Evolutionary conservation across 1,140 invertebrate genomes (phyloP).

Genomic region (Hestina assimilis): DNA sequence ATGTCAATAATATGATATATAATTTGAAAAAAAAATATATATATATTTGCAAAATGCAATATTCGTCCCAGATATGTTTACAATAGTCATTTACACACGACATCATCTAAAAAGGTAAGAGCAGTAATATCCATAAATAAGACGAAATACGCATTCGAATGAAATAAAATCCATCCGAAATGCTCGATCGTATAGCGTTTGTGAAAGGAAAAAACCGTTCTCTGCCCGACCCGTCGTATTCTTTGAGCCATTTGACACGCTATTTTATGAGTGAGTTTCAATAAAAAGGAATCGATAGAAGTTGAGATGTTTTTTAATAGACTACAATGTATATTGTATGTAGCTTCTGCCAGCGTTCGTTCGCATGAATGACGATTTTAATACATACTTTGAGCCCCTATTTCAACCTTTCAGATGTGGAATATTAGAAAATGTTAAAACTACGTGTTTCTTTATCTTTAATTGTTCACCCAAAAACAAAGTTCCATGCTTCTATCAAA

Average conservation of each 20-base stretch:
- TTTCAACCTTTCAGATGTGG: no score
- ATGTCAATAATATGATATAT: no score
- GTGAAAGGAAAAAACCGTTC: slow-evolving; percentile 23
- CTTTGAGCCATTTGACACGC: slow-evolving; percentile 47
- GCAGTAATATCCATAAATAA: slow-evolving; percentile 6
- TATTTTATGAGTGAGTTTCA: slow-evolving; percentile 55
- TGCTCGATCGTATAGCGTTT: slow-evolving; percentile 38
- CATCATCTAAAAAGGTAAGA: slow-evolving; percentile 2
- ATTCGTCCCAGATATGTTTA: neutral
- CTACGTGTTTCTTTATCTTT: no score
- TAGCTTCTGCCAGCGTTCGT: no score
- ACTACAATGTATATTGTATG: slow-evolving; percentile 5
- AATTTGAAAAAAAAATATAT: no score
- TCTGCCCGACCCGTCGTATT: slow-evolving; percentile 33
- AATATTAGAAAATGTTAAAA: no score
- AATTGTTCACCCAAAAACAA: no score
- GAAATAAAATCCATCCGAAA: slow-evolving; percentile 41
- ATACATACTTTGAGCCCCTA: no score
- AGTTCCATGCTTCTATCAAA: no score
- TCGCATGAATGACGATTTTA: no score
- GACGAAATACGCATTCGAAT: slow-evolving; percentile 10
- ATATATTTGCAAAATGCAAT: no score
- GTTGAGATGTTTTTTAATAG: slow-evolving; percentile 1
- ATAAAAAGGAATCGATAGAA: slow-evolving; percentile 49
- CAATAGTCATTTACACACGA: neutral